Percentiles rank a stretch among this genome's conserved stretches.
Conservation (phyloP, 2,888 invertebrate genomes). For the Heliconius charithonia region DNA sequence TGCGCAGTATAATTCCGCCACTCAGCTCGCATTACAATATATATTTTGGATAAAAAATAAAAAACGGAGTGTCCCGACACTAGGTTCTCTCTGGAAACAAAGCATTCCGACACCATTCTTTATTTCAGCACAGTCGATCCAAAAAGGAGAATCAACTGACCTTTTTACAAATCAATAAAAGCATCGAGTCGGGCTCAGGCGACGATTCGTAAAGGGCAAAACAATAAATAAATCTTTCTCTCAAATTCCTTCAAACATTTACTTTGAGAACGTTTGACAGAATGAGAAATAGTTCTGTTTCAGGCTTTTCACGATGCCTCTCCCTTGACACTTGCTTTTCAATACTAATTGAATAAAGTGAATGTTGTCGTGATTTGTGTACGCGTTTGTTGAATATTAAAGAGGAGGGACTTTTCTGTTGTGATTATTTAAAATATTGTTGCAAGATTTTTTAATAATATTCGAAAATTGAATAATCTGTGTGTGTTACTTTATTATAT, state of each 20-base stretch:
- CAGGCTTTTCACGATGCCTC: conserved; percentile 20
- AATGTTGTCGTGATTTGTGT: conserved; percentile 25
- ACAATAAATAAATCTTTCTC: conserved; percentile 40
- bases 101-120: too few species aligned
- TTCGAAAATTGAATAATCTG: too few species aligned
- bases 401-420: not conserved
- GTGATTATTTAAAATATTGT: not conserved
- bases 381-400: not conserved
- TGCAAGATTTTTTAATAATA: not conserved
- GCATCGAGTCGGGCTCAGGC: conserved; percentile 3
- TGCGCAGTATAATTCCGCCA: too few species aligned
- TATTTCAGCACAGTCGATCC: not conserved
- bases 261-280: conserved; percentile 37
- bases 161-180: conserved; percentile 21
- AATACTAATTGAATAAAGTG: conserved; percentile 38
- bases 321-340: conserved; percentile 24
- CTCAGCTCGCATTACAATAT: too few species aligned
- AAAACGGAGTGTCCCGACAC: too few species aligned
- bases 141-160: not conserved
- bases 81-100: too few species aligned
- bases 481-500: too few species aligned
- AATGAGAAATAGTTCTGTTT: conserved; percentile 39
- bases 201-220: conserved; percentile 34
- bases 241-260: conserved; percentile 39
- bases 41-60: too few species aligned